phyloP scores from a whole-genome alignment of 1,140 invertebrate species.

The Bombus pascuorum region DNA sequence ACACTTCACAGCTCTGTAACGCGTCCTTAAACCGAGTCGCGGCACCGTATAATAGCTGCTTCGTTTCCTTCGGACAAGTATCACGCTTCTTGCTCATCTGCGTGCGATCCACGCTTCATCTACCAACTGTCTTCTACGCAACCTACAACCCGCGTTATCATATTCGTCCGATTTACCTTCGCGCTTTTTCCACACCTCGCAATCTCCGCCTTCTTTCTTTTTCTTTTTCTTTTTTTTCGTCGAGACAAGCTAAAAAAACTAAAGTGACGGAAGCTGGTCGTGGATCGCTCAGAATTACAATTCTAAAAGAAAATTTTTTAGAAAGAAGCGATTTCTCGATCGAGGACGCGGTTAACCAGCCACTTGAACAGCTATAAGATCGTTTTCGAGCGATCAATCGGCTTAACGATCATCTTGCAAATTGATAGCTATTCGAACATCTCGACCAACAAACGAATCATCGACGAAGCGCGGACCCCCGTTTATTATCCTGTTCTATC shows the following conservation, averaged over 20 bases:
- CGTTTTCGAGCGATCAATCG: neutral
- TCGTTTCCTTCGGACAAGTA: neutral
- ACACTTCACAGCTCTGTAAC: neutral
- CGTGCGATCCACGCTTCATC: neutral
- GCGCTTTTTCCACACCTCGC: neutral
- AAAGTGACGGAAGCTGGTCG: neutral
- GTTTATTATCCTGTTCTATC: conserved; percentile 33
- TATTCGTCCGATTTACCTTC: neutral
- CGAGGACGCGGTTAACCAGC: conserved; percentile 9
- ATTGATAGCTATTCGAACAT: conserved; percentile 24
- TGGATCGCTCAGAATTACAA: neutral
- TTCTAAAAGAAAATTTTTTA: too few relatives aligned
- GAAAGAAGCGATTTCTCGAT: neutral
- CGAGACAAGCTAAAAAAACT: too few relatives aligned
- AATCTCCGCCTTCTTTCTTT: neutral
- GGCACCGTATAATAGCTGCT: neutral
- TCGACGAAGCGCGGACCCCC: conserved; percentile 14
- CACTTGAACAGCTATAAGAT: conserved; percentile 10
- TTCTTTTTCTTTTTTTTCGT: conserved; percentile 20
- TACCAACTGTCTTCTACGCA: neutral
- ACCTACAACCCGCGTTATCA: neutral
- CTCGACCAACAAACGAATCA: neutral
- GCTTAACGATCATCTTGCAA: conserved; percentile 45
- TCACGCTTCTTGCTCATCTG: neutral
- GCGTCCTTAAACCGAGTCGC: neutral